phyloP scores from a whole-genome alignment of 2,113 vertebrate genomes.

The Phainopepla nitens region DNA sequence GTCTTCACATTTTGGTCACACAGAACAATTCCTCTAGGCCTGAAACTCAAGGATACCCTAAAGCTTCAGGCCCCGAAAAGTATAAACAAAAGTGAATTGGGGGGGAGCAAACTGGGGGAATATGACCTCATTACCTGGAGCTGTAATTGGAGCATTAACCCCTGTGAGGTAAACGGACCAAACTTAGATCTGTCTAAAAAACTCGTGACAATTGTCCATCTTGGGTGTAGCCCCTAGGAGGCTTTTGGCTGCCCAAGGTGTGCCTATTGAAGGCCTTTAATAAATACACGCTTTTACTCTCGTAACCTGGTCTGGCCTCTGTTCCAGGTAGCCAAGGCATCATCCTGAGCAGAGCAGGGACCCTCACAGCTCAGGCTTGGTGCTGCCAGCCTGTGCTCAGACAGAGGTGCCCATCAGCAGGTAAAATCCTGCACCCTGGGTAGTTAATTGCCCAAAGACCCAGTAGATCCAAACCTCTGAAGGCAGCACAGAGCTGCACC shows the following conservation, averaged over 20 bases:
- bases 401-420: background rate
- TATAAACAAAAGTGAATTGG: background rate
- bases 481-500: background rate
- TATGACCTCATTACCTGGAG: background rate
- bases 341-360: background rate
- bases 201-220: rapidly evolving
- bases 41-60: background rate
- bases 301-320: too few relatives aligned
- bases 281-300: background rate
- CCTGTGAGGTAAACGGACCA: background rate
- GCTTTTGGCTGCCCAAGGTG: background rate
- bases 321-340: too few relatives aligned
- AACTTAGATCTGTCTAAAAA: background rate
- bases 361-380: rapidly evolving
- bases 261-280: too few relatives aligned
- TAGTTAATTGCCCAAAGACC: background rate
- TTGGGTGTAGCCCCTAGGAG: background rate
- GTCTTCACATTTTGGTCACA: background rate
- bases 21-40: background rate
- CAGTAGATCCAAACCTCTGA: background rate
- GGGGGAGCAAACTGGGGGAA: background rate
- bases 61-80: background rate
- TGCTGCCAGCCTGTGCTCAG: background rate
- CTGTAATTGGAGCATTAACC: background rate
- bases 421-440: background rate